These are phyloP conservation scores for Antechinus flavipes DNA, from an alignment of 2,113 vertebrate species.

Conservation along the genomic window DNA sequence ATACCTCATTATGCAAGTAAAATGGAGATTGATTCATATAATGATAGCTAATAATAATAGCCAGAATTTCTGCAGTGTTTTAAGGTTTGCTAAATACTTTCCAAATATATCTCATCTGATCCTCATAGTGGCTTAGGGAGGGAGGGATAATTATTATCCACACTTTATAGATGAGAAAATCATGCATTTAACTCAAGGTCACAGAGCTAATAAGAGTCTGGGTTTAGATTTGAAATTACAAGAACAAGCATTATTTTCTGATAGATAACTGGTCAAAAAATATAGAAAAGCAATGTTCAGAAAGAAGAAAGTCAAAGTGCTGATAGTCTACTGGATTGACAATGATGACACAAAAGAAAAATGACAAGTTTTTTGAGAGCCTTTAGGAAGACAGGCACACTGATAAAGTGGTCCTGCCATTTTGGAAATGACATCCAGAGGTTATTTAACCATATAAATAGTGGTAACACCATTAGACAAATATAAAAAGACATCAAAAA, in stretches of 20 bases:
- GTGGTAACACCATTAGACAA: not conserved
- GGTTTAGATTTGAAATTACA: not conserved
- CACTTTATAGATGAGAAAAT: not conserved
- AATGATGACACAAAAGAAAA: too few species aligned
- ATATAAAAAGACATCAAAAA: not conserved
- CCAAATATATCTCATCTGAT: not conserved
- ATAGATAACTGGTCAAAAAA: not conserved
- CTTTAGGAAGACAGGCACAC: too few species aligned
- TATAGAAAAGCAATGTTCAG: not conserved
- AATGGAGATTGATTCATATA: not conserved
- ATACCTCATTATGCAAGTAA: not conserved
- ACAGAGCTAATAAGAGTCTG: not conserved
- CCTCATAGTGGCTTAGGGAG: not conserved
- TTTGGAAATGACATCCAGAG: too few species aligned
- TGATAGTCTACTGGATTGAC: not conserved
- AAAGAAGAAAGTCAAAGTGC: not conserved
- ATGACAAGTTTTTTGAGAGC: too few species aligned
- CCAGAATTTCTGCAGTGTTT: not conserved
- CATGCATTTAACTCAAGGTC: not conserved
- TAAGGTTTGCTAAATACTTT: not conserved
- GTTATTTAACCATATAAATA: not conserved
- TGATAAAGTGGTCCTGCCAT: too few species aligned
- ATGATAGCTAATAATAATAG: not conserved
- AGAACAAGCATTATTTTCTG: not conserved
- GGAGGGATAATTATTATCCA: not conserved